Conservation (phyloP, 2,797 vertebrate species). For the Rhodeus uyekii region DNA sequence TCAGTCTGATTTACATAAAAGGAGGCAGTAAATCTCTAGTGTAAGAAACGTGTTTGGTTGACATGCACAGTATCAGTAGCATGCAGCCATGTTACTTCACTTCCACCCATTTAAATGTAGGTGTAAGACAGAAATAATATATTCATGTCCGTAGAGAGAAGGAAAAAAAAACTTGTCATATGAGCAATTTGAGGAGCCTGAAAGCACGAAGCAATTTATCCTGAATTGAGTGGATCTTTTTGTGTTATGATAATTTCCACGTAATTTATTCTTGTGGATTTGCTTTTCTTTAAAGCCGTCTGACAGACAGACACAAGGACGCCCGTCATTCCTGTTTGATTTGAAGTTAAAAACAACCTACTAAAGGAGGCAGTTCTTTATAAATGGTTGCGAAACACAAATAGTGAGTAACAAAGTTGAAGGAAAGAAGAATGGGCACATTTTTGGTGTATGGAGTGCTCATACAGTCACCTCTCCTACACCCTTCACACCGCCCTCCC, state of each 20-base stretch:
- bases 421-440: background rate
- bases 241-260: constrained; percentile 68
- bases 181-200: constrained; percentile 60
- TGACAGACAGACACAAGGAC: constrained; percentile 31
- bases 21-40: constrained; percentile 5
- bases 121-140: constrained; percentile 40
- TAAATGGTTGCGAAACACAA: background rate
- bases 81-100: constrained; percentile 48
- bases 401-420: background rate
- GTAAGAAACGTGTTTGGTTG: constrained; percentile 13
- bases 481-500: constrained; percentile 36
- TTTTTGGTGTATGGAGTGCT: background rate
- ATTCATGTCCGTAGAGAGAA: constrained; percentile 40
- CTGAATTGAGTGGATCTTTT: constrained; percentile 61
- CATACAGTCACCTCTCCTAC: constrained; percentile 22
- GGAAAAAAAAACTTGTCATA: constrained; percentile 50
- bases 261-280: constrained; percentile 67
- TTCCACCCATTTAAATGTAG: constrained; percentile 34
- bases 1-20: constrained; percentile 25
- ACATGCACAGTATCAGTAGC: constrained; percentile 64
- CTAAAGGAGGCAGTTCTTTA: background rate
- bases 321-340: background rate
- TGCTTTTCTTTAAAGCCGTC: constrained; percentile 38
- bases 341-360: constrained; percentile 1
- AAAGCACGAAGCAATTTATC: constrained; percentile 64